Conservation (phyloP, 1,140 invertebrate genomes). For the Halesus radiatus region DNA sequence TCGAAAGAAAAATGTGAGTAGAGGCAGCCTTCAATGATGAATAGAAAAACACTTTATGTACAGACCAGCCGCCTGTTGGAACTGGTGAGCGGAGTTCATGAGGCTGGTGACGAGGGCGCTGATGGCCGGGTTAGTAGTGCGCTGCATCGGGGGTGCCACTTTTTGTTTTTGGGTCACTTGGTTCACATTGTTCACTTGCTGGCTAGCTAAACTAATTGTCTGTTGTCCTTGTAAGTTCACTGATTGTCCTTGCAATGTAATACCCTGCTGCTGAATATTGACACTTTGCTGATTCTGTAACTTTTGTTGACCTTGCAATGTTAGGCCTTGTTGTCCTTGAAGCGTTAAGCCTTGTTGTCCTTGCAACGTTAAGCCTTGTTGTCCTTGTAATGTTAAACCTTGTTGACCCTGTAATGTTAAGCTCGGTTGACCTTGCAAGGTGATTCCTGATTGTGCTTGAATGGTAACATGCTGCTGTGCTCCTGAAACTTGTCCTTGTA, state of each 20-base stretch:
- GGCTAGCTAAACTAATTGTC: conserved; percentile 41
- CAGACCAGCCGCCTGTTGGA: conserved; percentile 76
- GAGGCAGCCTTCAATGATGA: no score
- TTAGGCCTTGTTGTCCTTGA: conserved; percentile 39
- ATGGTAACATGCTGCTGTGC: conserved; percentile 56
- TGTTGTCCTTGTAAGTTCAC: conserved; percentile 39
- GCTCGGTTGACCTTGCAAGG: conserved; percentile 44
- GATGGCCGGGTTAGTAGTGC: conserved; percentile 80
- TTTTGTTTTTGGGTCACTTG: conserved; percentile 64
- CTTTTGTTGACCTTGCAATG: conserved; percentile 43
- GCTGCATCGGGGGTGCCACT: conserved; percentile 72
- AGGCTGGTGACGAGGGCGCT: conserved; percentile 83
- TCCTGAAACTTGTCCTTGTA: conserved; percentile 58
- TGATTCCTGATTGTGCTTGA: conserved; percentile 44
- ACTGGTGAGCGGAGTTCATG: conserved; percentile 85
- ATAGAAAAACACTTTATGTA: not conserved
- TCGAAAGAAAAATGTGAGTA: no score
- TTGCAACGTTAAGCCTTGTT: conserved; percentile 40
- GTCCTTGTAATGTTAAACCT: not conserved
- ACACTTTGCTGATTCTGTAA: conserved; percentile 36
- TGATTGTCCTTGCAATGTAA: conserved; percentile 45
- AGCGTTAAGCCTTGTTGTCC: conserved; percentile 31
- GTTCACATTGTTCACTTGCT: conserved; percentile 41
- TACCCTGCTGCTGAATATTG: conserved; percentile 30
- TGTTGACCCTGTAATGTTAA: conserved; percentile 40